A percentile compares a stretch with the other conserved stretches of the same genome.
phyloP scores from a whole-genome alignment of 1,140 invertebrate genomes.

The Apis laboriosa region DNA sequence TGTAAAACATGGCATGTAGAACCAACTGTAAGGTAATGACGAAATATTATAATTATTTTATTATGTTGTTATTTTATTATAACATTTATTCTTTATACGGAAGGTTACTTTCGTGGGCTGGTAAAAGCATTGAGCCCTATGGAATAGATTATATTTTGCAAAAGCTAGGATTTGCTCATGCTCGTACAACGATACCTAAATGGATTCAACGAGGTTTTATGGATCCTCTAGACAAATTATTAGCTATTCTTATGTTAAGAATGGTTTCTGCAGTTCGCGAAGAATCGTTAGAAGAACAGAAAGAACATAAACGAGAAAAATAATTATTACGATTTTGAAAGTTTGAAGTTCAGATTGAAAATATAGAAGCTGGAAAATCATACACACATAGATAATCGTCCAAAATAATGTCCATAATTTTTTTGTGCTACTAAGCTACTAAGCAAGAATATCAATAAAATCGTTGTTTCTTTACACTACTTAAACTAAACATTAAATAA shows the following conservation, averaged over 20 bases:
- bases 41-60: constrained; percentile 15
- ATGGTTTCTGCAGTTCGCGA: constrained; percentile 82
- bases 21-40: constrained; percentile 92
- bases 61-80: not conserved
- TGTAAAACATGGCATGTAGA: constrained; percentile 99
- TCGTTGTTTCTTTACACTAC: constrained; percentile 12
- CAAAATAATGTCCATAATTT: not conserved
- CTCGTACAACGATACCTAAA: constrained; percentile 98
- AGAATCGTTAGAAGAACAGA: constrained; percentile 72
- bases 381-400: constrained; percentile 37
- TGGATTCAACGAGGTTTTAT: constrained; percentile 99
- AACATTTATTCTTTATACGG: not conserved
- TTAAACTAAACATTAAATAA: constrained; percentile 15
- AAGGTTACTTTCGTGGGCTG: constrained; percentile 95
- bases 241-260: constrained; percentile 86
- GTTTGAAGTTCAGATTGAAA: not conserved
- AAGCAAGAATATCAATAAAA: not conserved
- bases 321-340: constrained; percentile 46
- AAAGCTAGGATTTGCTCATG: constrained; percentile 97
- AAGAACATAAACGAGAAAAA: constrained; percentile 74
- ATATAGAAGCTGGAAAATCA: not conserved
- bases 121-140: constrained; percentile 97
- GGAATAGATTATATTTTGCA: constrained; percentile 98
- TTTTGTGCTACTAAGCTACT: not conserved
- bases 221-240: constrained; percentile 95